Evolutionary conservation across 1,140 invertebrate species (phyloP).

Genomic region (Uloborus diversus): DNA sequence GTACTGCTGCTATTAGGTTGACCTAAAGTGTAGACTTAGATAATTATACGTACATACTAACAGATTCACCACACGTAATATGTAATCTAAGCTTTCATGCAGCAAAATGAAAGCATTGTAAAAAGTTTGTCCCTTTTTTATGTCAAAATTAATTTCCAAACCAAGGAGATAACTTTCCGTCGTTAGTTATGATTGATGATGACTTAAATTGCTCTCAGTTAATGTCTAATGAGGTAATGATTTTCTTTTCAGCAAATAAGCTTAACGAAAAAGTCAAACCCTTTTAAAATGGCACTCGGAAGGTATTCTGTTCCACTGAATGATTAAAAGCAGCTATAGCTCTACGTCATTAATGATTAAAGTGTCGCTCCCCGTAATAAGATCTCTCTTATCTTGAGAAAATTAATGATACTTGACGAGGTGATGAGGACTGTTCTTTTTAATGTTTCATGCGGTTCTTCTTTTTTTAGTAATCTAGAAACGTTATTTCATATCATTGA

Average conservation of each 20-base stretch:
- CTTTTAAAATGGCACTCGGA: conserved; percentile 14
- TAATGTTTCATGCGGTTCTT: background rate
- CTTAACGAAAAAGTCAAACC: conserved; percentile 26
- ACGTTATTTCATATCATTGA: no score
- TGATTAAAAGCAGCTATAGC: conserved; percentile 52
- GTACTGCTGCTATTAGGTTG: conserved; percentile 14
- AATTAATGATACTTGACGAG: conserved; percentile 37
- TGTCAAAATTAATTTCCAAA: conserved; percentile 49
- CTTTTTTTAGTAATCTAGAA: no score
- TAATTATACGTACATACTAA: conserved; percentile 43
- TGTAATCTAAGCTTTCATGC: conserved; percentile 6
- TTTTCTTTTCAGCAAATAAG: conserved; percentile 42
- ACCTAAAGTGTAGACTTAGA: conserved; percentile 4
- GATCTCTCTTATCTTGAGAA: conserved; percentile 25
- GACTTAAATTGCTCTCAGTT: conserved; percentile 53
- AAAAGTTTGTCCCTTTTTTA: conserved; percentile 29
- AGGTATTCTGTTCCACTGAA: conserved; percentile 37
- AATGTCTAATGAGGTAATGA: conserved; percentile 52
- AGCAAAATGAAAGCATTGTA: conserved; percentile 18
- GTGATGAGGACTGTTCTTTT: conserved; percentile 22
- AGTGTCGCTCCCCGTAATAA: conserved; percentile 47
- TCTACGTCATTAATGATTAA: conserved; percentile 50
- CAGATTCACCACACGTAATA: conserved; percentile 22
- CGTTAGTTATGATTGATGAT: conserved; percentile 55
- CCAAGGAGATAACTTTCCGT: conserved; percentile 53